These are phyloP conservation scores for Tanypteryx hageni DNA, from an alignment of 2,888 invertebrate genomes.

Conservation along the genomic window DNA sequence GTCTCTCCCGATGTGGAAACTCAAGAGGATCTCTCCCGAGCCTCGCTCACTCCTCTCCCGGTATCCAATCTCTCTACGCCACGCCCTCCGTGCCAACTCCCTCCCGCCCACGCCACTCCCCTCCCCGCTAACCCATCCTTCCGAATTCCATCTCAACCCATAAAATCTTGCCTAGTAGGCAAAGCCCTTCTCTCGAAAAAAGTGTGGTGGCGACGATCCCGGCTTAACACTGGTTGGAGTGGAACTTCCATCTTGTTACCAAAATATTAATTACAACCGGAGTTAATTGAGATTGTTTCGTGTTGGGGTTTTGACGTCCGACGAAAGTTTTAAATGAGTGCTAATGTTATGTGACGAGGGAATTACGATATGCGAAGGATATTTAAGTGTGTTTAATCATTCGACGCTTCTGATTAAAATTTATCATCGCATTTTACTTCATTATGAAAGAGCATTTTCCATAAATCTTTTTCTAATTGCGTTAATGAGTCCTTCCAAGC, in stretches of 20 bases:
- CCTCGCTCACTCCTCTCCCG: background rate
- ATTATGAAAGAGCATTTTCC: too few species aligned
- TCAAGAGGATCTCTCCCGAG: background rate
- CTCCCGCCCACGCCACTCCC: background rate
- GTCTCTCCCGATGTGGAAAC: slow-evolving; percentile 41
- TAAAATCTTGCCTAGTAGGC: slow-evolving; percentile 26
- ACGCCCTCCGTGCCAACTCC: background rate
- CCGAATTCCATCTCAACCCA: background rate
- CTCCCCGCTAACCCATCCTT: background rate
- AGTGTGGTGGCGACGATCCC: background rate
- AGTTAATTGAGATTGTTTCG: too few species aligned
- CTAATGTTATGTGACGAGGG: too few species aligned
- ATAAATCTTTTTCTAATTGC: too few species aligned
- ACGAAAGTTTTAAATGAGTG: too few species aligned
- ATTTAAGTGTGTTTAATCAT: too few species aligned
- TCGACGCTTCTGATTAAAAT: too few species aligned
- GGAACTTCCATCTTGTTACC: background rate
- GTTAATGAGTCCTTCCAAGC: too few species aligned
- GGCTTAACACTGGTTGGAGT: background rate
- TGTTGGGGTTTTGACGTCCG: too few species aligned
- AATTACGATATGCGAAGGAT: too few species aligned
- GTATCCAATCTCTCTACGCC: too few species aligned
- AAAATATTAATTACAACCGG: background rate
- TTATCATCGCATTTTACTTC: too few species aligned
- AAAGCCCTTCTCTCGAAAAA: background rate